These are phyloP conservation scores for Pseudomyrmex sp. DNA, from an alignment of 1,140 invertebrate genomes.

Conservation along the genomic window DNA sequence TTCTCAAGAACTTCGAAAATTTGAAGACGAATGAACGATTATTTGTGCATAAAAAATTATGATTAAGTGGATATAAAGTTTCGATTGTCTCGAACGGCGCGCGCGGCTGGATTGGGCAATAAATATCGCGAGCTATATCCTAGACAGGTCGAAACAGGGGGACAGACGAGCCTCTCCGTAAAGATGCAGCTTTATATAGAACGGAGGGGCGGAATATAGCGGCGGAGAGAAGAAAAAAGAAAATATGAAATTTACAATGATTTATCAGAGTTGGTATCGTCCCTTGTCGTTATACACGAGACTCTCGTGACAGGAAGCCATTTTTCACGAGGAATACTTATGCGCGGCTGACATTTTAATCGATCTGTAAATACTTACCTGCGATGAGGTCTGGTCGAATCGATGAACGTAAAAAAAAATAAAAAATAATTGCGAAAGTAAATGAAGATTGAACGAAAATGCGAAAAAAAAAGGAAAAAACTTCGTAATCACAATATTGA, in stretches of 20 bases:
- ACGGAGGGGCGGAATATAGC: not conserved
- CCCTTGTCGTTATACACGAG: conserved; percentile 72
- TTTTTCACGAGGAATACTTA: conserved; percentile 81
- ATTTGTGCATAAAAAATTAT: conserved; percentile 63
- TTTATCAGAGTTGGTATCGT: conserved; percentile 79
- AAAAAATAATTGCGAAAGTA: conserved; percentile 41
- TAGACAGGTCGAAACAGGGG: conserved; percentile 40
- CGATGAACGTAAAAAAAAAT: conserved; percentile 46
- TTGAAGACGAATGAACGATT: not conserved
- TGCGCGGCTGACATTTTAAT: conserved; percentile 78
- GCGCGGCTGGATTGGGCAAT: conserved; percentile 55
- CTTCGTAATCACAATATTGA: not conserved
- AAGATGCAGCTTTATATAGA: conserved; percentile 28
- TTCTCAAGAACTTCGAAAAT: not conserved
- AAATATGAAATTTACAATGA: conserved; percentile 78
- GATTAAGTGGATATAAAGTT: conserved; percentile 25
- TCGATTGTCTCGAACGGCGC: conserved; percentile 7
- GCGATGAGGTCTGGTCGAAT: conserved; percentile 59
- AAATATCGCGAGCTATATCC: conserved; percentile 58
- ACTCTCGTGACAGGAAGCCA: conserved; percentile 78
- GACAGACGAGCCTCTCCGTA: conserved; percentile 38
- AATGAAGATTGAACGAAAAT: conserved; percentile 18
- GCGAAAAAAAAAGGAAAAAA: not conserved
- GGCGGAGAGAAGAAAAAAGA: conserved; percentile 54
- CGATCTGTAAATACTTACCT: conserved; percentile 77